Percentiles rank a stretch among this genome's conserved stretches.
These are phyloP conservation scores for Cephus nigrinus DNA, from an alignment of 2,888 invertebrate species.

Conservation along the genomic window DNA sequence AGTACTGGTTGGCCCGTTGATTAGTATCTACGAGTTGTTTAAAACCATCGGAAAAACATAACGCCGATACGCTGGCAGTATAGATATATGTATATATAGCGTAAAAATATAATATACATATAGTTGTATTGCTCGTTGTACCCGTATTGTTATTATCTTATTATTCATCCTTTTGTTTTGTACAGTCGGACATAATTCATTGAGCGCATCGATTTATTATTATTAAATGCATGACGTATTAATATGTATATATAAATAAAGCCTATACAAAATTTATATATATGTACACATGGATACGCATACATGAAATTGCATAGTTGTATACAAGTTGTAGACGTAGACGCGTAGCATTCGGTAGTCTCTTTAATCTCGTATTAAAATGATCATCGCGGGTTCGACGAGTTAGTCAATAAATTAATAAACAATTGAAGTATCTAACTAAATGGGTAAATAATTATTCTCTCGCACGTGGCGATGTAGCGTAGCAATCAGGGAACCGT, in stretches of 20 bases:
- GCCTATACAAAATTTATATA: neutral
- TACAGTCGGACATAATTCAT: constrained; percentile 19
- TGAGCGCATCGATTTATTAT: neutral
- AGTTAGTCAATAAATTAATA: constrained; percentile 48
- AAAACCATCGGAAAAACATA: neutral
- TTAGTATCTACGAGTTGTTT: constrained; percentile 57
- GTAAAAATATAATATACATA: neutral
- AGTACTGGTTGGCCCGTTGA: constrained; percentile 44
- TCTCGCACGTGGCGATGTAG: constrained; percentile 43
- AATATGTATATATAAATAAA: constrained; percentile 10
- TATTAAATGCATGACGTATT: constrained; percentile 17
- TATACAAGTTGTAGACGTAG: constrained; percentile 6
- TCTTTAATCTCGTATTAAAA: constrained; percentile 51
- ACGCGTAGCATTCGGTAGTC: constrained; percentile 36
- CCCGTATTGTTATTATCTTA: constrained; percentile 11
- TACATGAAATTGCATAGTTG: neutral
- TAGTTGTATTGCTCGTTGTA: constrained; percentile 8
- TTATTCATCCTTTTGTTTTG: constrained; percentile 18
- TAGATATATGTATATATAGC: neutral
- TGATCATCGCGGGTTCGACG: constrained; percentile 52
- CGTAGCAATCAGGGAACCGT: constrained; percentile 51
- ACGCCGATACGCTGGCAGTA: neutral
- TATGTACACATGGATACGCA: constrained; percentile 9
- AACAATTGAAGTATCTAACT: constrained; percentile 34
- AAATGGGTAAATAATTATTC: constrained; percentile 23